phyloP scores from a whole-genome alignment of 2,113 vertebrate species.

The Pica pica region DNA sequence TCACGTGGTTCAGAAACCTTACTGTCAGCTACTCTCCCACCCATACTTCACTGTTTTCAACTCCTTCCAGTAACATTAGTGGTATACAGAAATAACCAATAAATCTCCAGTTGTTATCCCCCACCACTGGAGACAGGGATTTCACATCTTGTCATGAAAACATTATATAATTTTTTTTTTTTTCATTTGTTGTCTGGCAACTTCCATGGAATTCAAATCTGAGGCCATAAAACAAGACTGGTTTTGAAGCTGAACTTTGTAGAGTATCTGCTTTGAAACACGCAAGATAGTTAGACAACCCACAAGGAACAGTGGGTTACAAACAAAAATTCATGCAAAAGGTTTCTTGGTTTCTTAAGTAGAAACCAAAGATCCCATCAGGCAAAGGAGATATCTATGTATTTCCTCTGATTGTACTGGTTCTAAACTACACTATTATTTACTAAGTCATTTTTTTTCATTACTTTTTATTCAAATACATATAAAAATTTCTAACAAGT shows the following conservation, averaged over 20 bases:
- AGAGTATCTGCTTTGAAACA: not conserved
- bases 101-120: not conserved
- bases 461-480: not conserved
- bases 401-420: not conserved
- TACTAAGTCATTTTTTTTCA: not conserved
- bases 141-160: not conserved
- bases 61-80: not conserved
- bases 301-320: not conserved
- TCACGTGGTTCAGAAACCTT: not conserved
- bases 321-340: not conserved
- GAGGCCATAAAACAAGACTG: not conserved
- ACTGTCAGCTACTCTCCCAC: not conserved
- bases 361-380: not conserved
- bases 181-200: not conserved
- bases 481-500: not conserved
- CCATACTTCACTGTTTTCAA: not conserved
- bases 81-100: not conserved
- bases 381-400: accelerated
- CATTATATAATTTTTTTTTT: not conserved
- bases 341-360: not conserved
- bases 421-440: not conserved
- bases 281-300: not conserved
- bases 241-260: not conserved
- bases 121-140: not conserved
- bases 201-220: not conserved